A percentile compares a stretch with the other conserved stretches of the same genome.
Conservation (phyloP, 2,888 invertebrate species). For the Troides helena region DNA sequence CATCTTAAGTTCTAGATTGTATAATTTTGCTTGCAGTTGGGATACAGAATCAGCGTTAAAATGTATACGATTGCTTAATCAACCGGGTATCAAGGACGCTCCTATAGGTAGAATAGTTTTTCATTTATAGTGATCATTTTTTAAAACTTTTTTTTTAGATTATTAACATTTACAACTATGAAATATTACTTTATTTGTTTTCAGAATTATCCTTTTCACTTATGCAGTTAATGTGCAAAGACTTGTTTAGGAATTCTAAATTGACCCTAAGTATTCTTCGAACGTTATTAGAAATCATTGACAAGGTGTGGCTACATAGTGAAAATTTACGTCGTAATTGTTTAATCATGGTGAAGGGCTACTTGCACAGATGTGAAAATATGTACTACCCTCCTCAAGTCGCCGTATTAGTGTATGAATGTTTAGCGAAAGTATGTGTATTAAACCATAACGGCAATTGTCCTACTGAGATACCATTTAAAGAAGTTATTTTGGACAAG, state of each 20-base stretch:
- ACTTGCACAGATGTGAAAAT: conserved; percentile 59
- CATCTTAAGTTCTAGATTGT: conserved; percentile 58
- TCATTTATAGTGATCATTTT: not conserved
- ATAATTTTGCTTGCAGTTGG: conserved; percentile 50
- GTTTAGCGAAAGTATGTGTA: conserved; percentile 57
- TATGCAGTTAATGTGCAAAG: conserved; percentile 64
- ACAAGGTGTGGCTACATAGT: conserved; percentile 53
- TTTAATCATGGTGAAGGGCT: conserved; percentile 67
- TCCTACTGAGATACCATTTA: conserved; percentile 47
- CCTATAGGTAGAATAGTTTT: conserved; percentile 53
- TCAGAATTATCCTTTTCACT: conserved; percentile 60
- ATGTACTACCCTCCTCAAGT: conserved; percentile 62
- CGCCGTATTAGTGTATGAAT: conserved; percentile 65
- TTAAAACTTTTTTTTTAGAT: not conserved
- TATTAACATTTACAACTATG: not conserved
- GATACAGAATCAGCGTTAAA: conserved; percentile 58
- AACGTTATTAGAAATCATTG: conserved; percentile 55
- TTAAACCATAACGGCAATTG: conserved; percentile 46
- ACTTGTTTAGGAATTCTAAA: conserved; percentile 59
- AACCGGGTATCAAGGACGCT: conserved; percentile 45
- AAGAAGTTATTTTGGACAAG: conserved; percentile 49
- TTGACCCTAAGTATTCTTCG: conserved; percentile 55
- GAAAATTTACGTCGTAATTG: conserved; percentile 60
- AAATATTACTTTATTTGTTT: conserved; percentile 33
- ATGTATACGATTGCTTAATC: conserved; percentile 55